These are phyloP conservation scores for Arctia plantaginis DNA, from an alignment of 2,888 invertebrate genomes.

Conservation along the genomic window DNA sequence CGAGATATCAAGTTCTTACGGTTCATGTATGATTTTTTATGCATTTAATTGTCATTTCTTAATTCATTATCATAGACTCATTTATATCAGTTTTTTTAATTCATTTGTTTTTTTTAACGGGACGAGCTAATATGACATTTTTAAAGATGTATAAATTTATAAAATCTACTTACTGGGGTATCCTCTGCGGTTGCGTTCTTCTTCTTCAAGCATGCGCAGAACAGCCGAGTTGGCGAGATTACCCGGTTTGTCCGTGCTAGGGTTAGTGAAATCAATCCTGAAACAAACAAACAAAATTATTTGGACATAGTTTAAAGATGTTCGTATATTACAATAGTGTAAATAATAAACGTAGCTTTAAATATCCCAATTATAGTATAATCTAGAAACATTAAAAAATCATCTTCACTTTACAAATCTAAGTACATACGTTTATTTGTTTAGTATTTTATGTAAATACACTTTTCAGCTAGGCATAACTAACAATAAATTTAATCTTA, in stretches of 20 bases:
- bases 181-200: slow-evolving; percentile 90
- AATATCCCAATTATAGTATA: background rate
- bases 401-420: too few species aligned
- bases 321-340: background rate
- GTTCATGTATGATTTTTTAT: background rate
- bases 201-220: slow-evolving; percentile 93
- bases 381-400: too few species aligned
- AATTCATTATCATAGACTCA: background rate
- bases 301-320: background rate
- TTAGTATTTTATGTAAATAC: too few species aligned
- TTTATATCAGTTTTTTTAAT: background rate
- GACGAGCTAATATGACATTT: background rate
- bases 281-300: slow-evolving; percentile 58
- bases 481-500: too few species aligned
- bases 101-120: background rate
- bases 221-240: slow-evolving; percentile 95
- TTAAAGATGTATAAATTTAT: background rate
- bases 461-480: background rate
- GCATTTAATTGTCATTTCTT: background rate
- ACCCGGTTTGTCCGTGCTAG: slow-evolving; percentile 89
- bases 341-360: background rate
- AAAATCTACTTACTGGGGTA: slow-evolving; percentile 86
- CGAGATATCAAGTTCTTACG: background rate
- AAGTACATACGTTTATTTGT: too few species aligned
- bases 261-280: slow-evolving; percentile 93